Conservation (phyloP, 2,797 vertebrate genomes). For the Eupleurogrammus muticus region DNA sequence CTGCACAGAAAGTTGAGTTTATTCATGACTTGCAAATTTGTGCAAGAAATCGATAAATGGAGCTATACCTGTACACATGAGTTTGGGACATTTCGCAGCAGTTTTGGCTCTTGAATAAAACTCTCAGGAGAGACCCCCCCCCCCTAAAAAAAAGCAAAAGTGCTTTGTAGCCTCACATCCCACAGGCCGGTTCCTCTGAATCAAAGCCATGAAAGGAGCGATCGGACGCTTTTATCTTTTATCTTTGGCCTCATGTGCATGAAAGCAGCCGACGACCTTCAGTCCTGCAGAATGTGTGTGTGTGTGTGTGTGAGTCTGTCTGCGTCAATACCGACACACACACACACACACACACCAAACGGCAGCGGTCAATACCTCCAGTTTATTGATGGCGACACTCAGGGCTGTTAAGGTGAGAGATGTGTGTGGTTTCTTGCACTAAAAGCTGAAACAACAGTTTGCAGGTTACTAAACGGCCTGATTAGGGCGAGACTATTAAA, state of each 20-base stretch:
- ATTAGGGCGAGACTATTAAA: too few species aligned
- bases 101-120: constrained; percentile 22
- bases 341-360: background rate
- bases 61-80: constrained; percentile 2
- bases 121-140: constrained; percentile 16
- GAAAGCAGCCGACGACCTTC: constrained; percentile 30
- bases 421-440: background rate
- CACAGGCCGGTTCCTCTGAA: constrained; percentile 32
- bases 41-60: too few species aligned
- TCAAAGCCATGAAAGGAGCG: constrained; percentile 43
- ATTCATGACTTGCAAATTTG: too few species aligned
- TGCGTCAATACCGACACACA: background rate
- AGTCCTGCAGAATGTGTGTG: constrained; percentile 8
- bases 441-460: background rate
- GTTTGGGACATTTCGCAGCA: background rate
- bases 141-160: constrained; percentile 26
- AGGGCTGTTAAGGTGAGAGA: background rate
- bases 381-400: background rate
- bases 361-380: background rate
- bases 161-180: constrained; percentile 46
- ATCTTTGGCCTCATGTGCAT: constrained; percentile 8
- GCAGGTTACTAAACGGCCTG: too few species aligned
- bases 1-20: too few species aligned
- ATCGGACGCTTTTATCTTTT: constrained; percentile 42
- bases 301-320: background rate